Base-by-base conservation (phyloP, 2,113 vertebrate species). In the Helogale parvula region DNA sequence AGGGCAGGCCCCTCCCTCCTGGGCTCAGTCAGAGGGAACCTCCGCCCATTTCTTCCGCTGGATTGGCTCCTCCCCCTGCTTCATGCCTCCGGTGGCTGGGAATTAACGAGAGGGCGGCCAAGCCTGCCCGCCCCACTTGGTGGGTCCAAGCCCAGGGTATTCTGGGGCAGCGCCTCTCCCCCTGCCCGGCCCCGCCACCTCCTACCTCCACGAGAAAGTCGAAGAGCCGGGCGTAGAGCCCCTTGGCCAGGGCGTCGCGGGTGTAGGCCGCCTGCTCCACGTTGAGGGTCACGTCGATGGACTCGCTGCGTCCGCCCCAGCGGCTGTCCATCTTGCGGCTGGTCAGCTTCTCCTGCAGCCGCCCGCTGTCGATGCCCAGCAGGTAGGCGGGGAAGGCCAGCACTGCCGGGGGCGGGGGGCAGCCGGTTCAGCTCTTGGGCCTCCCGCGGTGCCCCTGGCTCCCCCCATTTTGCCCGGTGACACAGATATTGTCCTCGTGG, bases 271-370 rank as follows among this genome's bases (percentile, higher is more conserved):
- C 99, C 98, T 99, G 99, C 96, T 99, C 99, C 97, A 99, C 99
- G 14, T 99, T 99, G 95, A 99, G 99, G 33, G 99, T 99, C 95
- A 99, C 99, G 0, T 99, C 98, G 35, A 99, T 99, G 96, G 99
- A 99, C 98, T 99, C 99, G 0, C 99, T 99, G 97, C 99, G 99
- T 21, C 99, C 99, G 0, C 99, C 99, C 99, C 99, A 99, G 96
- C 99, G 99, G 94, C 99, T 99, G 97, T 99, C 99, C 99, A 99
- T 99, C 98, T 99, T 99, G 23, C 99, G 98, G 97, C 99, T 99
- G 97, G 99, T 99, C 93, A 99, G 98, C 97, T 99, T 99, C 92
- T 99, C 99, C 74, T 99, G 99, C 77, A 99, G 99, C 4, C 99
- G 98, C 31, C 66, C 94, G 54, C 99, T 99, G 98, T 99, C 98